Evolutionary conservation across 2,888 invertebrate genomes (phyloP).

Genomic region (Erebia ligea): DNA sequence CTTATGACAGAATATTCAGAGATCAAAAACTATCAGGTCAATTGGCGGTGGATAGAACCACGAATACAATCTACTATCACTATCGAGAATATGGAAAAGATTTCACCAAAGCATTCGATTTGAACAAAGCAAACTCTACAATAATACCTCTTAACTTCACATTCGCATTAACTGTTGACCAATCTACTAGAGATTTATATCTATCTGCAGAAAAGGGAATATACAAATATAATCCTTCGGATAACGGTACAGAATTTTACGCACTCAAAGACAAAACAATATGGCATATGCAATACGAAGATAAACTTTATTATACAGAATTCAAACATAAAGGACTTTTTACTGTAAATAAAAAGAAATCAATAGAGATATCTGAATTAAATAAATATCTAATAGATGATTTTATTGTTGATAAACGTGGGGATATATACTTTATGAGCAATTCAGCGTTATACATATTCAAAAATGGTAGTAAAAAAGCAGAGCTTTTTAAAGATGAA

Average conservation of each 20-base stretch:
- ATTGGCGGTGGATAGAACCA: conserved; percentile 60
- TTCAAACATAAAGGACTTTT: conserved; percentile 57
- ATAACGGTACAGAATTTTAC: conserved; percentile 49
- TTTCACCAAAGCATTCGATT: conserved; percentile 59
- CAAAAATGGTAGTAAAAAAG: conserved; percentile 53
- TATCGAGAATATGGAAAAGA: conserved; percentile 55
- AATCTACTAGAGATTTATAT: conserved; percentile 56
- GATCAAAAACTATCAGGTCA: conserved; percentile 61
- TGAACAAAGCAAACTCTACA: conserved; percentile 55
- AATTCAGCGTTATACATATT: conserved; percentile 55
- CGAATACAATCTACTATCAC: conserved; percentile 64
- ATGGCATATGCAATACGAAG: conserved; percentile 64
- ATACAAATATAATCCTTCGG: conserved; percentile 54
- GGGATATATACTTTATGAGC: conserved; percentile 64
- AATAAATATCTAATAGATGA: conserved; percentile 62
- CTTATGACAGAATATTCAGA: conserved; percentile 51
- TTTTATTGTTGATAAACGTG: conserved; percentile 61
- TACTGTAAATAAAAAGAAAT: conserved; percentile 52
- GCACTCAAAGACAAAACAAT: conserved; percentile 60
- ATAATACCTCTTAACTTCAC: conserved; percentile 57
- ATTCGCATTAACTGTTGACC: conserved; percentile 63
- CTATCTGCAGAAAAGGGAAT: conserved; percentile 61
- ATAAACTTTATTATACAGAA: conserved; percentile 58
- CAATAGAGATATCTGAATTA: conserved; percentile 49
- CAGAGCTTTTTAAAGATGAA: conserved; percentile 54